Evolutionary conservation across 2,113 vertebrate species (phyloP).

Genomic region (Gavialis gangeticus): DNA sequence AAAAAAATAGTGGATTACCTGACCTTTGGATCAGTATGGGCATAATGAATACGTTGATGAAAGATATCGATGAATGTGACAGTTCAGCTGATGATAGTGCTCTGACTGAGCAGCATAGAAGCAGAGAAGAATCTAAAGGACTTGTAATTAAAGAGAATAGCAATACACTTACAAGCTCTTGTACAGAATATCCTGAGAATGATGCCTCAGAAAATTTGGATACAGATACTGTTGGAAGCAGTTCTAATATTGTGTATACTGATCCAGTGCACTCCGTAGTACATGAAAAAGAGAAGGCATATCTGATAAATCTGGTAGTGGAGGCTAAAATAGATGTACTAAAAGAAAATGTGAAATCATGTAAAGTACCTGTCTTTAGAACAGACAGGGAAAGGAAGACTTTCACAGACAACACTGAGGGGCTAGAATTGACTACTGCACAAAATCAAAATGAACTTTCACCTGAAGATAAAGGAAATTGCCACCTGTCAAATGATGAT

Average conservation of each 20-base stretch:
- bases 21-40: background rate
- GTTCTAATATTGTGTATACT: background rate
- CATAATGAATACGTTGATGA: background rate
- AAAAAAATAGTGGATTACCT: background rate
- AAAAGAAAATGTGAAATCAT: background rate
- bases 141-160: background rate
- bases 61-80: background rate
- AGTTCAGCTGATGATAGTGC: background rate
- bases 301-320: background rate
- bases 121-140: background rate
- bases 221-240: background rate
- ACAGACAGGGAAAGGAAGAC: background rate
- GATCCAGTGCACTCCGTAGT: background rate
- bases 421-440: slow-evolving; percentile 17
- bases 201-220: slow-evolving; percentile 7
- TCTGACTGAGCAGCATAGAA: background rate
- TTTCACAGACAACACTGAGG: slow-evolving; percentile 17
- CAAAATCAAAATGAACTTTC: slow-evolving; percentile 32
- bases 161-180: fast-evolving
- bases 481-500: background rate
- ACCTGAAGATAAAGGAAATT: slow-evolving; percentile 11
- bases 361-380: background rate
- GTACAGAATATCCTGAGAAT: background rate
- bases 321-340: background rate
- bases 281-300: background rate